A percentile compares a stretch with the other conserved stretches of the same genome.
phyloP scores from a whole-genome alignment of 2,797 vertebrate genomes.

The Poeciliopsis presidionis region DNA sequence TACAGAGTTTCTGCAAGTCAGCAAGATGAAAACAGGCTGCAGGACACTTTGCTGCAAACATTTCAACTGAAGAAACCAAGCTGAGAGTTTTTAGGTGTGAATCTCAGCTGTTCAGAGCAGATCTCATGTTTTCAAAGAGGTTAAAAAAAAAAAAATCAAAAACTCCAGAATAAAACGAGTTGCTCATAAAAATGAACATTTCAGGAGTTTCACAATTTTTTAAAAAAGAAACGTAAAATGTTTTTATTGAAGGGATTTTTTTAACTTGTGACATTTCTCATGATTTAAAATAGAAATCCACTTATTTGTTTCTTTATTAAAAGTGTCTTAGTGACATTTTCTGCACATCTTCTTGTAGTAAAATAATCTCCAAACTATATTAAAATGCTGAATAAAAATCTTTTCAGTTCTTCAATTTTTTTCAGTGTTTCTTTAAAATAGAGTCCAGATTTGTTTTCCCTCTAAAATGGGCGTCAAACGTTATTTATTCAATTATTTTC shows the following conservation, averaged over 20 bases:
- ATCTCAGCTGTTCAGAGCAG: neutral
- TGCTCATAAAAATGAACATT: no score
- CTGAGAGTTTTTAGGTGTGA: neutral
- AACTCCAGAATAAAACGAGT: neutral
- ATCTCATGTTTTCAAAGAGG: neutral
- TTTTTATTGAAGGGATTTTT: no score
- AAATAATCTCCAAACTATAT: neutral
- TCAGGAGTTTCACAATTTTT: no score
- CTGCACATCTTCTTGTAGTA: neutral
- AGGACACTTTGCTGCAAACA: neutral
- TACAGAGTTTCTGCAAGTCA: neutral
- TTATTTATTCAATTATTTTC: neutral
- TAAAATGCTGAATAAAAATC: neutral
- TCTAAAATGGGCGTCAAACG: neutral
- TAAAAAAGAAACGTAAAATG: no score
- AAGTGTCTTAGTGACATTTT: neutral
- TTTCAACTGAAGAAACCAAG: neutral
- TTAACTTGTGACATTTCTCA: no score
- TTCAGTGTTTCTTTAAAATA: neutral
- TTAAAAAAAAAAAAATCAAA: neutral
- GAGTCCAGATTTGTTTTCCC: neutral
- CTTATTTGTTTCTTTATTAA: neutral
- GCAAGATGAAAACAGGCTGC: neutral
- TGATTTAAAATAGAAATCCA: no score
- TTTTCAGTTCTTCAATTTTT: neutral